Conservation (phyloP, 2,797 vertebrate genomes). For the Siniperca obscura region DNA sequence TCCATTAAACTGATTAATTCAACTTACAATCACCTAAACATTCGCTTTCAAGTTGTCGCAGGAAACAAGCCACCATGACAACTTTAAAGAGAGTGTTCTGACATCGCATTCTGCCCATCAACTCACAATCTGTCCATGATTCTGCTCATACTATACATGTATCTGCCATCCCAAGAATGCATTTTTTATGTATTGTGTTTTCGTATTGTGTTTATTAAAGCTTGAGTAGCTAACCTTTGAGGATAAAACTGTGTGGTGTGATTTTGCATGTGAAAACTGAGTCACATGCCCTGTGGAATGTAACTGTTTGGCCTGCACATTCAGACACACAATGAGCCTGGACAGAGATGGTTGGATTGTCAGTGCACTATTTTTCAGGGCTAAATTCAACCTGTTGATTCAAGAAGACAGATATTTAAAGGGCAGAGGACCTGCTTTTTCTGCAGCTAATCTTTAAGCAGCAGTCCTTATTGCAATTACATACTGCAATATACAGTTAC, state of each 20-base stretch:
- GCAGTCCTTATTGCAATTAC: slow-evolving; percentile 20
- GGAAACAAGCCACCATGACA: not conserved
- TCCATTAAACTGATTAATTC: not conserved
- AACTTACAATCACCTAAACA: not conserved
- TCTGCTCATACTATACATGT: not conserved
- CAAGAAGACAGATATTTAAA: slow-evolving; percentile 37
- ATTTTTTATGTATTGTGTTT: not conserved
- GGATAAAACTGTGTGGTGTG: slow-evolving; percentile 35
- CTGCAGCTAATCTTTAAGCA: slow-evolving; percentile 59
- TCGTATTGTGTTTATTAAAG: slow-evolving; percentile 13
- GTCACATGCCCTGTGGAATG: slow-evolving; percentile 64
- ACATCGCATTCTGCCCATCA: not conserved
- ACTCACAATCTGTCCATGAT: not conserved
- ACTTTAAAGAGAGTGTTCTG: not conserved
- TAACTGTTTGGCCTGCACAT: slow-evolving; percentile 19
- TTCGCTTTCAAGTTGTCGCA: not conserved
- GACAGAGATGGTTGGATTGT: not conserved
- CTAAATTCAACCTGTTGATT: slow-evolving; percentile 59
- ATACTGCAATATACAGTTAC: slow-evolving; percentile 30
- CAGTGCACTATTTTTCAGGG: slow-evolving; percentile 27
- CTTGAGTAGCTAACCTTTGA: slow-evolving; percentile 9
- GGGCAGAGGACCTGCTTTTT: slow-evolving; percentile 31
- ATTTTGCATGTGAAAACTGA: slow-evolving; percentile 50
- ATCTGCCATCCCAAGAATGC: not conserved
- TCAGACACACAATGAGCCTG: slow-evolving; percentile 26